Evolutionary conservation across 2,113 vertebrate genomes (phyloP).

Genomic region (Sardina pilchardus): DNA sequence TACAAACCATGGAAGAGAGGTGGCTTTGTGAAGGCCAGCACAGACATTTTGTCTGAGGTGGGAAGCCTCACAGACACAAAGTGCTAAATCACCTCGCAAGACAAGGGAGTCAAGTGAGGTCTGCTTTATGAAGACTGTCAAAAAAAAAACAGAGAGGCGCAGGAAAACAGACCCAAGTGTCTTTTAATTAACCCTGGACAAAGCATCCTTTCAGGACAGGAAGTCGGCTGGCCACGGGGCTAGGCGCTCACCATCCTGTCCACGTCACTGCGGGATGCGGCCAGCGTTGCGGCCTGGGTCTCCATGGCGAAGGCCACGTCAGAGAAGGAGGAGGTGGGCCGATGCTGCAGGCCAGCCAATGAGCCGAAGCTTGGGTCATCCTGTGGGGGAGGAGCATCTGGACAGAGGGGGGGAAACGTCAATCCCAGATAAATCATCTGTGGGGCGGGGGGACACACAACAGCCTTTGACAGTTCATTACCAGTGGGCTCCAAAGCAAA

Average conservation of each 20-base stretch:
- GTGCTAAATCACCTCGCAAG: neutral
- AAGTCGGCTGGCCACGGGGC: neutral
- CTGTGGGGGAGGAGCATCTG: constrained; percentile 67
- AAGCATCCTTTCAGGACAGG: neutral
- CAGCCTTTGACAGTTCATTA: neutral
- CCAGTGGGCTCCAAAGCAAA: neutral
- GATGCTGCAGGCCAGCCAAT: constrained; percentile 62
- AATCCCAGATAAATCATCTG: neutral
- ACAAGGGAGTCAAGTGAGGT: neutral
- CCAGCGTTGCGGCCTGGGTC: constrained; percentile 33
- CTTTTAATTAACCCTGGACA: neutral
- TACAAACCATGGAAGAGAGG: neutral
- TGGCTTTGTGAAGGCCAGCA: neutral
- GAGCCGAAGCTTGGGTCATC: constrained; percentile 66
- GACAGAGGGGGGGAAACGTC: neutral
- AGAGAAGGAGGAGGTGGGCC: constrained; percentile 52
- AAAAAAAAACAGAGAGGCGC: too few relatives aligned
- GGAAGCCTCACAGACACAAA: neutral
- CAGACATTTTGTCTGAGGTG: neutral
- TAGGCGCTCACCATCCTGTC: constrained; percentile 61
- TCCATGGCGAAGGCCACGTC: constrained; percentile 69
- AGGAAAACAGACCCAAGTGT: neutral
- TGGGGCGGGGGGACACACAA: too few relatives aligned
- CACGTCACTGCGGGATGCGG: constrained; percentile 47
- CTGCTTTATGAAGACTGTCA: too few relatives aligned